Base-by-base conservation (phyloP, 2,113 vertebrate genomes). In the Leucopsar rothschildi region DNA sequence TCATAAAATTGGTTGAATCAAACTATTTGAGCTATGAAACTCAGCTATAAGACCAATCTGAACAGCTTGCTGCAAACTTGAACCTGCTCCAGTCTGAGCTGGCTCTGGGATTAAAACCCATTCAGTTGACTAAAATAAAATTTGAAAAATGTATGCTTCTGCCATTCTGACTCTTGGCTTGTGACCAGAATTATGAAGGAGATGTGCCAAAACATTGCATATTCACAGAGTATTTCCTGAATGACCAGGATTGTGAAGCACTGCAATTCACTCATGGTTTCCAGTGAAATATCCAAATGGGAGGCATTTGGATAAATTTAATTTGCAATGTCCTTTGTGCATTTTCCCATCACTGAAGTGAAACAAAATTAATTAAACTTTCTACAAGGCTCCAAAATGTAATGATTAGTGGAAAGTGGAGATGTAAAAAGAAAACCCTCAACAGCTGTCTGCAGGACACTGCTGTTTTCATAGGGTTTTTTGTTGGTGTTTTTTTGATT, bases 171-270 rank as follows among this genome's bases (percentile, higher is more conserved):
- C 56, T 92, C 21, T 49, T 94, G 94, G 72, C 53, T 81, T 64
- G 31, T n/a, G 53, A 84, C 23, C 49, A 75, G 56, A 88, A 47
- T 22, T 73, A 47, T 88, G 88, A 86, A 94, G 68, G 71, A 12
- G 28, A 68, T 86, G 40, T 92, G 93, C 85, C 93, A 88, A 92
- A 88, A 35, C 20, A 35, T 78, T 86, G 22, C 85, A 71, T 96
- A 93, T 84, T 90, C 64, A 90, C 17, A 68, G 76, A 78, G 18
- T 75, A 78, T 95, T 96, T 96, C 72, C 88, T 83, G 82, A 57
- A n/a, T 68, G 25, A 45, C 49, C 65, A 57, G 90, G 72, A 20
- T 37, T 86, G 49, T 10, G 10, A 71, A 84, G 44, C 28, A 23
- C 49, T 84, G 65, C 16, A 86, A 88, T 84, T 96, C 76, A 69